Evolutionary conservation across 2,797 vertebrate species (phyloP).

Genomic region (Antennarius maculatus): DNA sequence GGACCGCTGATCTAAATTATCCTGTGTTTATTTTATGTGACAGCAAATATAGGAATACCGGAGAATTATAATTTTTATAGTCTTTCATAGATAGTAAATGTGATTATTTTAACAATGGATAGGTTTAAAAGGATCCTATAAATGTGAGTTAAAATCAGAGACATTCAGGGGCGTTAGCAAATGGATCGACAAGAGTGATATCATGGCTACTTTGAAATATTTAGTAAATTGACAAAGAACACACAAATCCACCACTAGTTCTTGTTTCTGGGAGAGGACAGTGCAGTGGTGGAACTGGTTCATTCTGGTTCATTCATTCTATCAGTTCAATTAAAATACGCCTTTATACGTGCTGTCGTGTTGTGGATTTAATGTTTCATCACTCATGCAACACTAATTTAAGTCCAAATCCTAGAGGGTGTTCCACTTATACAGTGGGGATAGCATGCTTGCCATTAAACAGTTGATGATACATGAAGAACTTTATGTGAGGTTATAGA

Average conservation of each 20-base stretch:
- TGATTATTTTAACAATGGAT: too few relatives aligned
- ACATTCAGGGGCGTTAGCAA: too few relatives aligned
- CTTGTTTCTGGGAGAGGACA: background rate
- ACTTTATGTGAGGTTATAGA: conserved; percentile 33
- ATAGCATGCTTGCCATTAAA: conserved; percentile 36
- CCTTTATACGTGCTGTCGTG: background rate
- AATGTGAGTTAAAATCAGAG: too few relatives aligned
- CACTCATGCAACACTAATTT: conserved; percentile 21
- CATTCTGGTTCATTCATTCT: background rate
- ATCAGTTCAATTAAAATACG: background rate
- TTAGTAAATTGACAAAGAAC: background rate
- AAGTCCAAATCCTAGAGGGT: conserved; percentile 19
- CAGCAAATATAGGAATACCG: too few relatives aligned
- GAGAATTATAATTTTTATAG: too few relatives aligned
- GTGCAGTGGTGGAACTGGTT: background rate
- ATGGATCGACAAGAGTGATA: background rate
- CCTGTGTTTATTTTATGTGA: background rate
- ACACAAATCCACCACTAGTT: background rate
- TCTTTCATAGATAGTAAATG: too few relatives aligned
- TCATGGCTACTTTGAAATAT: background rate
- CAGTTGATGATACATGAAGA: conserved; percentile 40
- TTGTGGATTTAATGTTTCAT: conserved; percentile 19
- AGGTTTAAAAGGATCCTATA: too few relatives aligned
- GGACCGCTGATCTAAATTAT: too few relatives aligned
- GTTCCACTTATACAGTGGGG: conserved; percentile 17